Evolutionary conservation across 2,113 vertebrate species (phyloP).

Genomic region (Hemicordylus capensis): DNA sequence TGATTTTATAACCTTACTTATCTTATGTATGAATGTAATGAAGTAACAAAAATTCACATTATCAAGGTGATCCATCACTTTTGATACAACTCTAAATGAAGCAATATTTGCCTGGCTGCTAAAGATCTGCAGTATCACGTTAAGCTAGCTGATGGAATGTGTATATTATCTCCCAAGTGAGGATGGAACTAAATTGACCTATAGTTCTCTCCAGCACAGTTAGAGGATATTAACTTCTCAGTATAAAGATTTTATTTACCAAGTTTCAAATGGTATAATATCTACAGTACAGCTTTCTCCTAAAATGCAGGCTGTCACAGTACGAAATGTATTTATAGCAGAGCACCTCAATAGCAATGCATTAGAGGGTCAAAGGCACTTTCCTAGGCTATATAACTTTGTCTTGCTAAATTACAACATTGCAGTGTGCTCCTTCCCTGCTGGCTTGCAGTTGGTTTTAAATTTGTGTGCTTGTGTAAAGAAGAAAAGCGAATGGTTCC

Average conservation of each 20-base stretch:
- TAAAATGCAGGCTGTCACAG: neutral
- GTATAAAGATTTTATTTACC: conserved; percentile 15
- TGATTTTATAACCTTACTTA: neutral
- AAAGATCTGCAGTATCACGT: neutral
- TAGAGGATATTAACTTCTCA: conserved; percentile 23
- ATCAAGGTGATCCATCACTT: neutral
- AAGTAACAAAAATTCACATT: conserved; percentile 7
- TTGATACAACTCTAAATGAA: neutral
- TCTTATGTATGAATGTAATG: conserved; percentile 17
- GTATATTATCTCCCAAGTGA: neutral
- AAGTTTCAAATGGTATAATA: neutral
- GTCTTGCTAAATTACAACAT: conserved; percentile 19
- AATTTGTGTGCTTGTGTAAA: neutral
- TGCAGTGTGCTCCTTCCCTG: neutral
- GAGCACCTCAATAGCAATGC: neutral
- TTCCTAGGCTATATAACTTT: neutral
- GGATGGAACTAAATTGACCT: conserved; percentile 13
- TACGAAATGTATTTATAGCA: neutral
- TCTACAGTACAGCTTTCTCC: neutral
- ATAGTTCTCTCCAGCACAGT: neutral
- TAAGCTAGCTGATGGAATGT: neutral
- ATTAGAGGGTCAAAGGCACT: neutral
- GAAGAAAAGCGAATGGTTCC: neutral
- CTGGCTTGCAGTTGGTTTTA: neutral
- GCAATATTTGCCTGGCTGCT: conserved; percentile 2